Conservation (phyloP, 2,113 vertebrate genomes). For the Diadophis punctatus region DNA sequence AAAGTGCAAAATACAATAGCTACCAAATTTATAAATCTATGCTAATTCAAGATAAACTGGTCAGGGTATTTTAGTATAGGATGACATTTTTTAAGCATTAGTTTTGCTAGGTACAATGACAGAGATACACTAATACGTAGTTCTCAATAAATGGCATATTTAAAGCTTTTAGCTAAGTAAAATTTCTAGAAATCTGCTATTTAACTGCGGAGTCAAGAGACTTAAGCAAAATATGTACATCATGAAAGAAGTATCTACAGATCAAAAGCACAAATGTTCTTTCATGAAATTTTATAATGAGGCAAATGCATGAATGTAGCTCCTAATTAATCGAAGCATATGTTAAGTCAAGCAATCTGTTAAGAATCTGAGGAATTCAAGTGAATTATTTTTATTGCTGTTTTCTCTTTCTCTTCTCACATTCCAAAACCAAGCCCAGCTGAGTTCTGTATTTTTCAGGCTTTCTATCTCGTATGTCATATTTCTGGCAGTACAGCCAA, state of each 20-base stretch:
- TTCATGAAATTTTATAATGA: neutral
- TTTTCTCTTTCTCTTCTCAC: slow-evolving; percentile 1
- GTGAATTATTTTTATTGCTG: neutral
- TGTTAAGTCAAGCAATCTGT: neutral
- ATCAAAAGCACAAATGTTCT: slow-evolving; percentile 10
- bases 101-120: neutral
- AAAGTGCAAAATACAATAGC: neutral
- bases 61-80: neutral
- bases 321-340: neutral
- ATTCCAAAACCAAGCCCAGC: slow-evolving; percentile 8
- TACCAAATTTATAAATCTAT: neutral
- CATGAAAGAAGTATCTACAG: neutral
- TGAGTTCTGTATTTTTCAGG: slow-evolving; percentile 10
- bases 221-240: neutral
- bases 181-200: slow-evolving; percentile 52
- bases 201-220: slow-evolving; percentile 30
- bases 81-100: neutral
- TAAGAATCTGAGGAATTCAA: neutral
- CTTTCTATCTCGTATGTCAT: neutral
- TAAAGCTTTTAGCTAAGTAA: slow-evolving; percentile 38
- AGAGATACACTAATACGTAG: neutral
- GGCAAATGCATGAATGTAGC: neutral
- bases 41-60: neutral
- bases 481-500: neutral
- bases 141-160: neutral